These are phyloP conservation scores for Delichon dasypus DNA, from an alignment of 2,797 vertebrate species.

Conservation along the genomic window DNA sequence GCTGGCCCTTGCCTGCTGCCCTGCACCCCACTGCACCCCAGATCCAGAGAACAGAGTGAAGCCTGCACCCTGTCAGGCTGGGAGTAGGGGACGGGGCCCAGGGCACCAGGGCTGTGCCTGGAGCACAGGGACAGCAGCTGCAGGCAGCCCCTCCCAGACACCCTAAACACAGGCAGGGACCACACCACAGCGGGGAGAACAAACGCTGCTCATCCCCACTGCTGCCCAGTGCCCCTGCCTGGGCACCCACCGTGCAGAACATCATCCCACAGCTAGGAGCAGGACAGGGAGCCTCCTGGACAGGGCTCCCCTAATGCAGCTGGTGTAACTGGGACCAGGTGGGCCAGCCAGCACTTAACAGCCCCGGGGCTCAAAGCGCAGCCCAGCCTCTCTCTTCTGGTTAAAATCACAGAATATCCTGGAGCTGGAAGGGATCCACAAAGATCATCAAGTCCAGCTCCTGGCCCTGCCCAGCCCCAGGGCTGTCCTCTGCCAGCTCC, in stretches of 20 bases:
- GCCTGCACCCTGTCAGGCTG: not conserved
- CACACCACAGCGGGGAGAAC: not conserved
- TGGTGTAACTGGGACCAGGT: not conserved
- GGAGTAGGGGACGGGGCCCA: accelerated
- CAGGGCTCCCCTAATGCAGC: not conserved
- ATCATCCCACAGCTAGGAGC: not conserved
- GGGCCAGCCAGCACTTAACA: not conserved
- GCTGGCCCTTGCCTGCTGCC: not conserved
- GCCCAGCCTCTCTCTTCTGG: not conserved
- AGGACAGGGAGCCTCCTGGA: not conserved
- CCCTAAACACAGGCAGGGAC: not conserved
- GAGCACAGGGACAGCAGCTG: not conserved
- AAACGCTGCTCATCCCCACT: not conserved
- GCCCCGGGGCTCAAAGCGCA: not conserved
- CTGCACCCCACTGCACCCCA: not conserved
- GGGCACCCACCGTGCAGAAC: not conserved
- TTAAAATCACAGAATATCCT: not conserved
- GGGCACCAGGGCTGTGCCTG: accelerated
- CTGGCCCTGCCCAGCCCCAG: not conserved
- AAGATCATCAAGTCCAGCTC: not conserved
- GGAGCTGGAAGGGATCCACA: not conserved
- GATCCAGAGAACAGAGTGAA: not conserved
- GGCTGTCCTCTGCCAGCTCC: not conserved
- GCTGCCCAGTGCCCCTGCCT: not conserved
- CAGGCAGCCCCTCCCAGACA: not conserved